These are phyloP conservation scores for Leuciscus waleckii DNA, from an alignment of 2,797 vertebrate genomes.

Conservation along the genomic window DNA sequence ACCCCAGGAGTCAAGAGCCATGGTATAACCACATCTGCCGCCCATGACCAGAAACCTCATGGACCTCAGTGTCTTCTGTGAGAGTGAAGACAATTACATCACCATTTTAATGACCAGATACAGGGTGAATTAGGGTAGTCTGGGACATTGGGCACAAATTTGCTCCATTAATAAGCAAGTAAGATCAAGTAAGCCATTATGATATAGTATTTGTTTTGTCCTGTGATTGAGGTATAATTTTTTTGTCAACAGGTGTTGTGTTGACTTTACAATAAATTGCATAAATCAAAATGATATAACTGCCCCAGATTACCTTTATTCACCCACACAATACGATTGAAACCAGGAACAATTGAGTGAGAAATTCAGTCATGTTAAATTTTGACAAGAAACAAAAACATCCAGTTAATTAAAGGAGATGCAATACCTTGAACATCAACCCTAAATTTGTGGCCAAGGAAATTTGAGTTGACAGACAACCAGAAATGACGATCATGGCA, in stretches of 20 bases:
- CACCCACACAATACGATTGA: not conserved
- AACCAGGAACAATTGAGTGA: not conserved
- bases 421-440: slow-evolving; percentile 61
- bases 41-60: slow-evolving; percentile 50
- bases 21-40: slow-evolving; percentile 69
- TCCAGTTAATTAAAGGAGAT: not conserved
- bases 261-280: slow-evolving; percentile 5
- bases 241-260: not conserved
- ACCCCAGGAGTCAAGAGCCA: slow-evolving; percentile 58
- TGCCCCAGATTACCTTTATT: not conserved
- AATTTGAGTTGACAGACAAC: slow-evolving; percentile 55
- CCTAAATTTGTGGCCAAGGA: slow-evolving; percentile 54
- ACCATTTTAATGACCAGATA: not conserved
- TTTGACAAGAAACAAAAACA: not conserved
- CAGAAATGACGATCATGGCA: slow-evolving; percentile 65
- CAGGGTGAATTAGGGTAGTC: not conserved
- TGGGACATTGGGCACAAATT: not conserved
- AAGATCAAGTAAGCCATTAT: not conserved
- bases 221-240: not conserved
- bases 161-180: not conserved
- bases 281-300: not conserved
- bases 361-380: not conserved
- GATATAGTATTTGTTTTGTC: not conserved
- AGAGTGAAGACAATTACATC: not conserved
- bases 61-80: slow-evolving; percentile 49